Percentiles rank a stretch among this genome's conserved stretches.
phyloP scores from a whole-genome alignment of 2,888 invertebrate species.

The Harpalus rubripes region DNA sequence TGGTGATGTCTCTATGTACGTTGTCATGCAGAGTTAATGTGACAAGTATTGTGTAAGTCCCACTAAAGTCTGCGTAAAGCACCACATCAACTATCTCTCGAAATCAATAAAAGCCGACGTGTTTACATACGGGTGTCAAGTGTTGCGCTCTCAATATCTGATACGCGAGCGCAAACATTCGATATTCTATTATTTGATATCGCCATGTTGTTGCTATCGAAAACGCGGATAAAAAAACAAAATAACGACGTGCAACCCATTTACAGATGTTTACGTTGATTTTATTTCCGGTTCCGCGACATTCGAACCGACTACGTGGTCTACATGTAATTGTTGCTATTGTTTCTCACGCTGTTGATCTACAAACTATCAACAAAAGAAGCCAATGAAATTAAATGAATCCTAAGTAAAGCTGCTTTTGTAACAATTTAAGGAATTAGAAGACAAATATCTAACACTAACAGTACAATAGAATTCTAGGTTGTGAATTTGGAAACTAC shows the following conservation, averaged over 20 bases:
- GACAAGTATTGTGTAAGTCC: constrained; percentile 11
- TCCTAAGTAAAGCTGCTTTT: too few species aligned
- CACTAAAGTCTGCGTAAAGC: neutral
- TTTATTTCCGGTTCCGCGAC: constrained; percentile 28
- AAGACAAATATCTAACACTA: too few species aligned
- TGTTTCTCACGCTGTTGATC: constrained; percentile 7
- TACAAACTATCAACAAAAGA: neutral
- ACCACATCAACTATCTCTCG: constrained; percentile 11
- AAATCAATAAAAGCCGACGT: constrained; percentile 35
- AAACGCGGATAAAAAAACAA: constrained; percentile 51
- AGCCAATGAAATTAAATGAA: neutral
- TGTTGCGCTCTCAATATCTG: constrained; percentile 55
- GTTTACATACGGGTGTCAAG: constrained; percentile 32
- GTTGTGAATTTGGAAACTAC: too few species aligned
- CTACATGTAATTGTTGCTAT: constrained; percentile 35
- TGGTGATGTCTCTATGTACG: neutral
- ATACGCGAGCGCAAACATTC: constrained; percentile 52
- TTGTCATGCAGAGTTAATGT: neutral
- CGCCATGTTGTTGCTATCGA: constrained; percentile 48
- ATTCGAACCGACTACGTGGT: constrained; percentile 16
- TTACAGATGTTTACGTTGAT: constrained; percentile 59
- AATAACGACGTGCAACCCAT: constrained; percentile 54
- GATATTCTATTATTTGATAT: constrained; percentile 61
- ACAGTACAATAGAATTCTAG: too few species aligned
- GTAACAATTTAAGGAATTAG: too few species aligned